phyloP scores from a whole-genome alignment of 2,113 vertebrate genomes.

The Aegypius monachus region DNA sequence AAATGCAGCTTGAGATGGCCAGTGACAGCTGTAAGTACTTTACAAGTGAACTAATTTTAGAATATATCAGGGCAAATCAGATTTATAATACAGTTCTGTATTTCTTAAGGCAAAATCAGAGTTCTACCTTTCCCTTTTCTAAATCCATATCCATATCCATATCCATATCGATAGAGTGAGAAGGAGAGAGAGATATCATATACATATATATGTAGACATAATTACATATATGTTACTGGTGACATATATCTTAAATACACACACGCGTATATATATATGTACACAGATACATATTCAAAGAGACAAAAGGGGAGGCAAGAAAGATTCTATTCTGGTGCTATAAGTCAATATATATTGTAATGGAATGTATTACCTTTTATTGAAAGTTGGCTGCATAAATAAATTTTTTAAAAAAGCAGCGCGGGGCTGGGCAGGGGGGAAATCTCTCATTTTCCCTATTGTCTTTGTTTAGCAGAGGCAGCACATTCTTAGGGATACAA shows the following conservation, averaged over 20 bases:
- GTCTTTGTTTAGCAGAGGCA: not conserved
- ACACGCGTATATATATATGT: not conserved
- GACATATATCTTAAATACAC: not conserved
- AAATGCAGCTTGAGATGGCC: not conserved
- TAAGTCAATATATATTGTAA: not conserved
- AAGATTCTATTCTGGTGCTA: not conserved
- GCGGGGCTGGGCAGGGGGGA: not conserved
- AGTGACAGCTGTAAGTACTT: not conserved
- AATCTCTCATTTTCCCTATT: not conserved
- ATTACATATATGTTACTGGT: not conserved
- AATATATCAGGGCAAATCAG: not conserved
- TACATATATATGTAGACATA: not conserved
- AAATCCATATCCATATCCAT: not conserved
- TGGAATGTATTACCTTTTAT: not conserved
- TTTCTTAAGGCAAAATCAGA: not conserved
- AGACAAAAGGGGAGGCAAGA: not conserved
- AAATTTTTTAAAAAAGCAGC: rapidly evolving
- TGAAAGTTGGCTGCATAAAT: not conserved
- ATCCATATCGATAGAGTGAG: not conserved
- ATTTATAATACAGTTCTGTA: not conserved
- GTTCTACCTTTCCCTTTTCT: not conserved
- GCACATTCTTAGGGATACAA: not conserved
- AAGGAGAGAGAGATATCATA: no score
- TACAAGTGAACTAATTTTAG: not conserved
- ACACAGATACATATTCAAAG: not conserved